A percentile compares a stretch with the other conserved stretches of the same genome.
phyloP scores from a whole-genome alignment of 2,113 vertebrate genomes.

The Castor canadensis region DNA sequence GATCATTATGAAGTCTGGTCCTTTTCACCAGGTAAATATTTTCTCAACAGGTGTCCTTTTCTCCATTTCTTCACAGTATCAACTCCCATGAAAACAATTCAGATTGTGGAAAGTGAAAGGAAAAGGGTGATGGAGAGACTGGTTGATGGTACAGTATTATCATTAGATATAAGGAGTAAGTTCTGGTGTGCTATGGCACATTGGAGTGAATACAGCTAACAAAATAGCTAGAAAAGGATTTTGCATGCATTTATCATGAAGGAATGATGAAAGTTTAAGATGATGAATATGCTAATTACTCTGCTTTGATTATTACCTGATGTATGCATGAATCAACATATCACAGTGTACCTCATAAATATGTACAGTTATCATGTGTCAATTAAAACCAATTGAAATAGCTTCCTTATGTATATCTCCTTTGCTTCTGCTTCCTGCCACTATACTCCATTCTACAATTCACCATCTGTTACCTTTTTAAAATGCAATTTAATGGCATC shows the following conservation, averaged over 20 bases:
- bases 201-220: neutral
- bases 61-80: neutral
- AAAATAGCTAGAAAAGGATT: neutral
- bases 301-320: neutral
- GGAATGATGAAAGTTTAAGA: neutral
- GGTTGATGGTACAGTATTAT: neutral
- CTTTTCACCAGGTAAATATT: neutral
- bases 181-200: neutral
- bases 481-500: neutral
- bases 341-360: neutral
- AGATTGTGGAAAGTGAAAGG: too few species aligned
- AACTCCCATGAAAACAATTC: neutral
- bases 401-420: neutral
- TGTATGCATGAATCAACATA: neutral
- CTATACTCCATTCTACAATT: neutral
- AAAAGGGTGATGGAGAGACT: neutral
- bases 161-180: neutral
- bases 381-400: neutral
- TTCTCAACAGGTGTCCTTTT: neutral
- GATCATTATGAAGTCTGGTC: neutral
- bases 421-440: constrained; percentile 13
- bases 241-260: neutral
- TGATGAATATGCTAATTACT: neutral
- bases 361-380: neutral
- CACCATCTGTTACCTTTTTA: constrained; percentile 33